Base-by-base conservation (phyloP, 2,797 vertebrate genomes). In the Decapterus maruadsi region DNA sequence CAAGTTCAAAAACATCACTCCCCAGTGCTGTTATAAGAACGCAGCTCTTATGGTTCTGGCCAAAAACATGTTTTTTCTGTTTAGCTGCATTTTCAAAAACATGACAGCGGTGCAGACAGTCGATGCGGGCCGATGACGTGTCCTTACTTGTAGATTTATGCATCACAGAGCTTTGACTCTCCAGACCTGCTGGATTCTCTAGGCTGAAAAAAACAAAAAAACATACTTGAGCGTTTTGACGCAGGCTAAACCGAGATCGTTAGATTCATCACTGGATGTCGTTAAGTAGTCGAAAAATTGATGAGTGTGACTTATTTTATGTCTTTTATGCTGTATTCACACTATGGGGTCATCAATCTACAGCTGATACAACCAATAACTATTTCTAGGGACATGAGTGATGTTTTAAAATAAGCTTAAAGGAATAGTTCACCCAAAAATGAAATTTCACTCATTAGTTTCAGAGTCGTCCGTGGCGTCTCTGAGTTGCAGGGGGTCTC, bases 121-220 rank as follows among this genome's bases (percentile, higher is more conserved):
- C 51, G 66, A 83, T 89, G 82, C 20, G 74, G 87, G 83, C 26
- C 19, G 54, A 68, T 81, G 84, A 77, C 63, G 34, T 73, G 89
- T 73, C 62, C 72, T 54, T 69, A 64, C 89, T 70, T 82, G 89
- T 67, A 75, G 8, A 56, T 71, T 72, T 80, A 58, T 45, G 46
- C 77, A 68, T 67, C 48, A 67, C 22, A 43, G 56, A 58, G 38
- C 58, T 48, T 11, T 1, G 6, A 58, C 31, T 43, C 58, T 45
- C 26, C 8, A 6, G 14, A n/a, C 20, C 20, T 10, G 58, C 0
- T 51, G 14, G 40, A 1, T 34, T 29, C 38, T 55, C 19, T 29
- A 20, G 26, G 4, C 31, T 19, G 4, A 20, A 9, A 42, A 36
- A 36, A 36, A 34, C 31, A 34, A 34, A 34, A 34, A 34, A 36